A percentile compares a stretch with the other conserved stretches of the same genome.
Evolutionary conservation across 2,797 vertebrate species (phyloP).

Genomic region (Podargus strigoides): DNA sequence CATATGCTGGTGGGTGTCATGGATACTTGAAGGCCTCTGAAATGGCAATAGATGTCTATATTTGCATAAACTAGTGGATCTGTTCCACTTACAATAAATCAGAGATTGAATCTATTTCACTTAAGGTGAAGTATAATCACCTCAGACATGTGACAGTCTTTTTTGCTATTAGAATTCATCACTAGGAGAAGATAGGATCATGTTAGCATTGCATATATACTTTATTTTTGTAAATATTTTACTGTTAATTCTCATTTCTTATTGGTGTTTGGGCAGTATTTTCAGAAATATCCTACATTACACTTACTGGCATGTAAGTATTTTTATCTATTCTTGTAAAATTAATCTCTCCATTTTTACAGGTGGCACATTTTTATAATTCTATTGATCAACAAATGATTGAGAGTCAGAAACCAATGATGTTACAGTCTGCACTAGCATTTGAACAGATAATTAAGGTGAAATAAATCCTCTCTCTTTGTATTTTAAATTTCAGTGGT

Average conservation of each 20-base stretch:
- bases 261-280: neutral
- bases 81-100: neutral
- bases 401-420: slow-evolving; percentile 94
- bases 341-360: slow-evolving; percentile 15
- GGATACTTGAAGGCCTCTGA: neutral
- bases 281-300: neutral
- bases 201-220: neutral
- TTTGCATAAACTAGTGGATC: neutral
- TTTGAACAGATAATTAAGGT: slow-evolving; percentile 99
- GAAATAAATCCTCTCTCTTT: neutral
- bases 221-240: neutral
- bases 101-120: neutral
- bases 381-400: slow-evolving; percentile 99
- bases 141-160: neutral
- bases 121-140: neutral
- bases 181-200: neutral
- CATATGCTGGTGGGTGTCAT: neutral
- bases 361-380: slow-evolving; percentile 99
- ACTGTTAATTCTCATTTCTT: neutral
- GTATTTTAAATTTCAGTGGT: neutral
- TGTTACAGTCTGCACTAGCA: slow-evolving; percentile 90
- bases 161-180: neutral
- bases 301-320: neutral
- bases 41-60: neutral
- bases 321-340: neutral